Evolutionary conservation across 2,888 invertebrate species (phyloP), one percentile per base, ranked within the genome.

Genomic region (Cephus pulcher): DNA sequence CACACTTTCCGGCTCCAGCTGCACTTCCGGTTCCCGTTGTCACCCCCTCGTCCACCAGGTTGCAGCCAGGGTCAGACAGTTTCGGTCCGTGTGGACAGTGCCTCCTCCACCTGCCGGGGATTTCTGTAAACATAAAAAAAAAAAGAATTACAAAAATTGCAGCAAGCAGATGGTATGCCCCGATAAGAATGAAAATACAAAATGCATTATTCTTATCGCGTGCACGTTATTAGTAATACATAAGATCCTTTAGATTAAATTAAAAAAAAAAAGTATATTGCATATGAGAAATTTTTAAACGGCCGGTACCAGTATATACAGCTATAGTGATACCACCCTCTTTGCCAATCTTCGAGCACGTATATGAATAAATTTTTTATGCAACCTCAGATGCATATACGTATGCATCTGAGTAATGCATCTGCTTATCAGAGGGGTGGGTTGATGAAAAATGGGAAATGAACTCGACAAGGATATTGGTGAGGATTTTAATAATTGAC

Each of bases 41-140:
- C 71, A 82, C 80, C n/a, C 88, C 89, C 78, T 91, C 91, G 40
- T 89, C 90, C 33, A 91, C 88, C 78, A 91, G 83, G 80, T 91
- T 90, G 83, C 91, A 91, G 3, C 91, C 91, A 1, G 88, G 82
- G 30, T 86, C 86, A 9, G 90, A 90, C 83, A 89, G 87, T 81
- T 87, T 85, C 56, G 86, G 86, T 12, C 89, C 87, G 77, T 84
- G 86, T 12, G 89, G 88, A 82, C 91, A 91, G 76, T 90, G 91
- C 77, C 90, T 86, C 33, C 78, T 75, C 89, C 90, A 90, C 84
- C 90, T 87, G 69, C 91, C 91, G 11, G 91, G 91, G 73, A 91
- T 91, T 78, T 90, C 91, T 91, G 84, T 1, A 83, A 86, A 32
- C 30, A 11, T n/a, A 75, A 74, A 69, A n/a, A 12, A 35, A 11